Conservation (phyloP, 2,888 invertebrate genomes). For the Pimpla rufipes region DNA sequence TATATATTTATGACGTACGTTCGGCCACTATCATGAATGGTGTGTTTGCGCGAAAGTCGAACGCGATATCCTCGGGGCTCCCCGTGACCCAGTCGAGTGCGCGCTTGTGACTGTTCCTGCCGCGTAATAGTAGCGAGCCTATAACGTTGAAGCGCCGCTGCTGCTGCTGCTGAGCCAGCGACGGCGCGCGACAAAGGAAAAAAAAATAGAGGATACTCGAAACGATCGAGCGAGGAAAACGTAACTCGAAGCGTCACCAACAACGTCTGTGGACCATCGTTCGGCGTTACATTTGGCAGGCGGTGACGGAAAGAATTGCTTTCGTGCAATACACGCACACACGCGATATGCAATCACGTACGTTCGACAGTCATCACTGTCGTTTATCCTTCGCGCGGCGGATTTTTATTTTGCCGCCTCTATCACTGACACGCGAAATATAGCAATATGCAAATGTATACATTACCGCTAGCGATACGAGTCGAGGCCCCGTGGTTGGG, state of each 20-base stretch:
- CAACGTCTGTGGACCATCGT: background rate
- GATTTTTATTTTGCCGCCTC: background rate
- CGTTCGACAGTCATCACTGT: background rate
- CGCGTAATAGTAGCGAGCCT: background rate
- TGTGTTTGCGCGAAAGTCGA: constrained; percentile 11
- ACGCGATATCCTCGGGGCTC: background rate
- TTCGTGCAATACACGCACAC: background rate
- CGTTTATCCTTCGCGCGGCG: constrained; percentile 16
- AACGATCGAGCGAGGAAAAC: background rate
- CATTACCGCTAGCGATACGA: constrained; percentile 27
- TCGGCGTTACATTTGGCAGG: background rate
- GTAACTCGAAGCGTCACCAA: constrained; percentile 5
- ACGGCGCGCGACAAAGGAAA: background rate
- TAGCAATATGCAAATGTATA: constrained; percentile 21
- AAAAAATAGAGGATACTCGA: background rate
- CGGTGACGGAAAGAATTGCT: background rate
- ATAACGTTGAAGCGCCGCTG: too few relatives aligned
- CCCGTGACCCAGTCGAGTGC: background rate
- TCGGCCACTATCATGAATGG: background rate
- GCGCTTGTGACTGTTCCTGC: background rate
- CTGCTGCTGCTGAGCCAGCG: too few relatives aligned
- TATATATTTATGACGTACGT: constrained; percentile 19
- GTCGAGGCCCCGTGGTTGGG: constrained; percentile 7
- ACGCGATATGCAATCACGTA: background rate
- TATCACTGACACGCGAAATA: constrained; percentile 23